Percentiles rank a stretch among this genome's conserved stretches.
Conservation (phyloP, 2,888 invertebrate species). For the Sphaeridia pumilis region DNA sequence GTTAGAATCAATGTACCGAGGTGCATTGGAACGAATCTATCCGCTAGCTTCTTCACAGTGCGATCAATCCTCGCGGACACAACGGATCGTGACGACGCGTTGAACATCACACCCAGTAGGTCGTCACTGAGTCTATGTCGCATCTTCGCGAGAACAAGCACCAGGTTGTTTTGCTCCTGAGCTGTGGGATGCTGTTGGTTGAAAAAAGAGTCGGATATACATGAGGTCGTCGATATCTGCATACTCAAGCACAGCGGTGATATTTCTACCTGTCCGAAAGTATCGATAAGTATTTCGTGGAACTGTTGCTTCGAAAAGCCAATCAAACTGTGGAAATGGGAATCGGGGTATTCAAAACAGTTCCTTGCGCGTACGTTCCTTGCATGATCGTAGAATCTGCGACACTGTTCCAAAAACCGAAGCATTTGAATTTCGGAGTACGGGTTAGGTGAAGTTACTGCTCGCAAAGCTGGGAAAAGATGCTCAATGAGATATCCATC, state of each 20-base stretch:
- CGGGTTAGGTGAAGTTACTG: background rate
- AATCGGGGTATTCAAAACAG: too few species aligned
- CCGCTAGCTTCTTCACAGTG: background rate
- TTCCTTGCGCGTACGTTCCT: background rate
- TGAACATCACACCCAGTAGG: background rate
- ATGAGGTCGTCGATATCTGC: background rate
- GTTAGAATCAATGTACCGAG: background rate
- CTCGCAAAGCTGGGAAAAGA: background rate
- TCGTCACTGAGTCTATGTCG: too few species aligned
- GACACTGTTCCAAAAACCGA: too few species aligned
- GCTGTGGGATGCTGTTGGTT: too few species aligned
- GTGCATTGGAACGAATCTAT: background rate
- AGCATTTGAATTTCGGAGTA: too few species aligned
- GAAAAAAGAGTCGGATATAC: background rate
- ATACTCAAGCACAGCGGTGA: too few species aligned
- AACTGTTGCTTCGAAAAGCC: too few species aligned
- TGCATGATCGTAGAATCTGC: background rate
- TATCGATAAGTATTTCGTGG: too few species aligned
- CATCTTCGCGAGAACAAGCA: too few species aligned
- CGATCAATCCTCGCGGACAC: background rate
- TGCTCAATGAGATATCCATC: background rate
- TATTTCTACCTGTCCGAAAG: too few species aligned
- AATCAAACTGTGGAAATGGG: too few species aligned
- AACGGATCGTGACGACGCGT: background rate
- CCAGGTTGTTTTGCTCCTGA: too few species aligned